These are phyloP conservation scores for Drosophila setifemur DNA, from an alignment of 1,140 invertebrate species.

Conservation along the genomic window DNA sequence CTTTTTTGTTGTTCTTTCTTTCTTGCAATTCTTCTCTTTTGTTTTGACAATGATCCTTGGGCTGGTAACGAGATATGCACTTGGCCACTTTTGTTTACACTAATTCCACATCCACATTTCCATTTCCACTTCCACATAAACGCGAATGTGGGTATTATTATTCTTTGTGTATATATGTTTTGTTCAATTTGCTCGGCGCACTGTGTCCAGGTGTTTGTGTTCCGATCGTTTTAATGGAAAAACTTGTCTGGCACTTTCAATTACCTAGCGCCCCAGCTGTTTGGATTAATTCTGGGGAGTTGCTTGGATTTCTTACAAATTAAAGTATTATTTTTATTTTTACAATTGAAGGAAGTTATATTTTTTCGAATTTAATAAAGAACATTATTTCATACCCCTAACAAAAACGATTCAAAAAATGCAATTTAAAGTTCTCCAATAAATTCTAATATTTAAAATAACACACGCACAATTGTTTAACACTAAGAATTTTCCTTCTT, in stretches of 20 bases:
- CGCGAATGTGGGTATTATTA: conserved; percentile 13
- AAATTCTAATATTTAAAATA: no score
- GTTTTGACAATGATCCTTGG: conserved; percentile 66
- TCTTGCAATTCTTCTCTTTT: conserved; percentile 50
- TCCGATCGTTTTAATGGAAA: conserved; percentile 13
- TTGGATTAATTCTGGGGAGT: conserved; percentile 1
- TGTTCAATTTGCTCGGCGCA: not conserved
- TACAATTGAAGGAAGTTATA: no score
- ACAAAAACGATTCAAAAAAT: no score
- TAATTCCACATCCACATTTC: no score
- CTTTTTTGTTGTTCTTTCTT: conserved; percentile 16
- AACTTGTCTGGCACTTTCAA: conserved; percentile 9
- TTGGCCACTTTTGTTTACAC: conserved; percentile 54
- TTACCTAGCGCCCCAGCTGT: conserved; percentile 18
- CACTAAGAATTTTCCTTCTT: no score
- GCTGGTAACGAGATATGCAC: conserved; percentile 67
- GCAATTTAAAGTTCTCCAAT: no score
- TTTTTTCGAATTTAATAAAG: no score
- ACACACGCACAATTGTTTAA: no score
- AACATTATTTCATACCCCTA: no score
- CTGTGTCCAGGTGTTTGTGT: conserved; percentile 33
- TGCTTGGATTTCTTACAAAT: no score
- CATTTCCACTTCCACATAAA: no score
- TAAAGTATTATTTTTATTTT: no score
- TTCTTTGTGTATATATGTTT: conserved; percentile 48